phyloP scores from a whole-genome alignment of 2,888 invertebrate species.

The Frankliniella intonsa region DNA sequence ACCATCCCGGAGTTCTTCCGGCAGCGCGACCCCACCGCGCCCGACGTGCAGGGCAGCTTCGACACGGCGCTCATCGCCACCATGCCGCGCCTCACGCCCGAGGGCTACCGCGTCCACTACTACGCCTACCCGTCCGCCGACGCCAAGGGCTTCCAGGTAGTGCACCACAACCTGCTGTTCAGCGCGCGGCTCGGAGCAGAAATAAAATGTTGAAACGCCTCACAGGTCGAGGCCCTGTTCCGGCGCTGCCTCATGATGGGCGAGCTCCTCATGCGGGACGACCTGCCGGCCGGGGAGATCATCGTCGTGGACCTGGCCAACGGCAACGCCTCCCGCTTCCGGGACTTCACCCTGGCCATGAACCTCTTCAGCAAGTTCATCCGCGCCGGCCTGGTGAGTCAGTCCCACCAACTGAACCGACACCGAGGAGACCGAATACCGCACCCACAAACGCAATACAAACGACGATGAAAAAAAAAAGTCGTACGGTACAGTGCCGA shows the following conservation, averaged over 20 bases:
- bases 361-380: constrained; percentile 2
- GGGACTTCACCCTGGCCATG: constrained; percentile 1
- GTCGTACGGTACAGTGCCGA: too few species aligned
- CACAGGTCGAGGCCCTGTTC: neutral
- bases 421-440: too few species aligned
- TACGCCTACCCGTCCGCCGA: constrained; percentile 17
- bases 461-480: too few species aligned
- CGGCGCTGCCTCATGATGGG: constrained; percentile 7
- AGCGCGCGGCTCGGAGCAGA: too few species aligned
- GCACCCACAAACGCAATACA: too few species aligned
- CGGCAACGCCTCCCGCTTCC: constrained; percentile 2
- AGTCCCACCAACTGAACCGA: neutral
- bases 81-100: constrained; percentile 18
- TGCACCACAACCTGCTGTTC: too few species aligned
- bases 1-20: constrained; percentile 8
- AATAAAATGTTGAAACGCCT: too few species aligned
- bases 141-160: neutral
- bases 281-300: neutral
- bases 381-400: neutral
- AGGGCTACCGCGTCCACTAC: constrained; percentile 15
- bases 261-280: neutral
- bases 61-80: constrained; percentile 1
- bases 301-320: constrained; percentile 20
- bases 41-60: constrained; percentile 3
- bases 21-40: constrained; percentile 17